phyloP scores from a whole-genome alignment of 1,140 invertebrate species.

The Drosophila sproati region DNA sequence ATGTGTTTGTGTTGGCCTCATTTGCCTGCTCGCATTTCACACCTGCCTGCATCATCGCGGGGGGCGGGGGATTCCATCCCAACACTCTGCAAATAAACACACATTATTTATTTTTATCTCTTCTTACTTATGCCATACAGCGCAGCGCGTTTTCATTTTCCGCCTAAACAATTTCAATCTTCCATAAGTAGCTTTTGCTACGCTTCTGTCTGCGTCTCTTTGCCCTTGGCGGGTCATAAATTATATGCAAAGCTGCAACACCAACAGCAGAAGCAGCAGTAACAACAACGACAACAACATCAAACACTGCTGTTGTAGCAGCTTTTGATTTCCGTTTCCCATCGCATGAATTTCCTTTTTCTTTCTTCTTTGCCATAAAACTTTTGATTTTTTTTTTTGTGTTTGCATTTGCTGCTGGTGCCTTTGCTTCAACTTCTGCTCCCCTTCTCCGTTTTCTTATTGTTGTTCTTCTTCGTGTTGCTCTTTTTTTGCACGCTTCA shows the following conservation, averaged over 20 bases:
- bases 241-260: constrained; percentile 74
- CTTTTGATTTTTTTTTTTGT: constrained; percentile 68
- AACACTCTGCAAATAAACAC: constrained; percentile 47
- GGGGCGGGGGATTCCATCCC: constrained; percentile 8
- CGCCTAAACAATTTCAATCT: constrained; percentile 71
- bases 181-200: constrained; percentile 76
- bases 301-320: constrained; percentile 58
- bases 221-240: constrained; percentile 60
- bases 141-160: constrained; percentile 58
- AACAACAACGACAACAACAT: constrained; percentile 40
- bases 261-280: constrained; percentile 2
- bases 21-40: constrained; percentile 67
- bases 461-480: constrained; percentile 9
- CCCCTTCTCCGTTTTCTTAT: constrained; percentile 26
- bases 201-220: constrained; percentile 35
- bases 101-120: constrained; percentile 56
- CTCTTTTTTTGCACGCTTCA: constrained; percentile 68
- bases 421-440: constrained; percentile 8
- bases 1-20: constrained; percentile 37
- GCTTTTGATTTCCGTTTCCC: constrained; percentile 84
- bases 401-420: constrained; percentile 14
- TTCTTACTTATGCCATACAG: constrained; percentile 35
- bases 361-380: constrained; percentile 65
- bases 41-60: constrained; percentile 54
- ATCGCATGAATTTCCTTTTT: constrained; percentile 76